Percentiles rank a stretch among this genome's conserved stretches.
Evolutionary conservation across 2,797 vertebrate species (phyloP).

Genomic region (Hydrophis major): DNA sequence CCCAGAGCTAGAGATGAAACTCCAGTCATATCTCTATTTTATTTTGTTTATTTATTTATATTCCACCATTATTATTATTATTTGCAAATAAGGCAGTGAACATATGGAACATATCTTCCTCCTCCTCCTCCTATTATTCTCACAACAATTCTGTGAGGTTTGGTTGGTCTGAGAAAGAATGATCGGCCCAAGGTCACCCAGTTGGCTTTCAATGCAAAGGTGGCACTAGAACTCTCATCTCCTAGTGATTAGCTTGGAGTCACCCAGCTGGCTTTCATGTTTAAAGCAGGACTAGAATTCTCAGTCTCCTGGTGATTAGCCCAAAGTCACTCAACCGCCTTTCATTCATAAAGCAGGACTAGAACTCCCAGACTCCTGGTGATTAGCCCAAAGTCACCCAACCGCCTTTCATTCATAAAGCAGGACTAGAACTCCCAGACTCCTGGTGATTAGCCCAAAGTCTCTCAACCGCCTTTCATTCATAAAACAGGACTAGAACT

Average conservation of each 20-base stretch:
- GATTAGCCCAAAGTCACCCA: neutral
- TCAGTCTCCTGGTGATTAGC: too few species aligned
- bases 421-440: too few species aligned
- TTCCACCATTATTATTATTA: neutral
- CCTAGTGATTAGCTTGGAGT: too few species aligned
- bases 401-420: accelerated
- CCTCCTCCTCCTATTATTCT: too few species aligned
- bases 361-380: too few species aligned
- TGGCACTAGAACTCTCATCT: too few species aligned
- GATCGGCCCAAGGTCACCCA: neutral
- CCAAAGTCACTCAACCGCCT: neutral
- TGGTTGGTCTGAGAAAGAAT: neutral
- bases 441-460: neutral
- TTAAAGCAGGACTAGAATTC: too few species aligned
- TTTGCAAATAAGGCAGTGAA: neutral
- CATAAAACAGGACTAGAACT: too few species aligned
- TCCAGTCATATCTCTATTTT: neutral
- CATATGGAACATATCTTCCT: neutral
- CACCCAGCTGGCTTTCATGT: accelerated
- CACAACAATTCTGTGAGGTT: neutral
- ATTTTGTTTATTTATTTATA: neutral
- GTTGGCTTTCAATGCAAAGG: too few species aligned
- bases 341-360: too few species aligned
- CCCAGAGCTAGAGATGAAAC: neutral
- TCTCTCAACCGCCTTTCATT: accelerated